A percentile compares a stretch with the other conserved stretches of the same genome.
phyloP scores from a whole-genome alignment of 2,888 invertebrate genomes.

The Cheilosia urbana region DNA sequence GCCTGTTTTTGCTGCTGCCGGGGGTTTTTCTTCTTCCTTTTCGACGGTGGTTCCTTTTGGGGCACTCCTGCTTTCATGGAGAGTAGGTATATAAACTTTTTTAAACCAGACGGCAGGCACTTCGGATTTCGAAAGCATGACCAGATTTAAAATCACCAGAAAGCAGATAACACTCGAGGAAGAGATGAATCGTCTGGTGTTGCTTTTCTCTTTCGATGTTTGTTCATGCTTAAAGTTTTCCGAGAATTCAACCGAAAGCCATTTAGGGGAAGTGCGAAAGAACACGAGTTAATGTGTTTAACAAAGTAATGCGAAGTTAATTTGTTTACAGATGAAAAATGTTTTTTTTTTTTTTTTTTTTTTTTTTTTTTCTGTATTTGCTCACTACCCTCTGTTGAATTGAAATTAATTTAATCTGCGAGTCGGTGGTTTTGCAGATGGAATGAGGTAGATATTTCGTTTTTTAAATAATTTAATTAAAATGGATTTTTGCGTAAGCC shows the following conservation, averaged over 20 bases:
- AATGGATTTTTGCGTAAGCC: conserved; percentile 10
- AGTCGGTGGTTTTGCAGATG: not conserved
- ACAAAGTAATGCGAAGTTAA: conserved; percentile 11
- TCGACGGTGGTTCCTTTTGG: conserved; percentile 13
- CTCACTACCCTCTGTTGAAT: not conserved
- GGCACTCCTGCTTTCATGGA: conserved; percentile 30
- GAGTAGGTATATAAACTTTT: conserved; percentile 39
- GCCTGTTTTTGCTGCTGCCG: not conserved
- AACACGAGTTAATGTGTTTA: conserved; percentile 25
- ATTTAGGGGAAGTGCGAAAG: not conserved
- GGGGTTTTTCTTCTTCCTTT: not conserved
- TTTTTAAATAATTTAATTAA: conserved; percentile 20
- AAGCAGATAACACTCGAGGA: not conserved
- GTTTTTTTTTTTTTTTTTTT: too few species aligned
- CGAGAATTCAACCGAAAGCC: conserved; percentile 16
- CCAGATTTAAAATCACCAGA: conserved; percentile 4
- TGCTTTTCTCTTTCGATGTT: not conserved
- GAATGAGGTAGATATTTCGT: not conserved
- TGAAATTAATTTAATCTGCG: conserved; percentile 4
- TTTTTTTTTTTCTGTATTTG: too few species aligned
- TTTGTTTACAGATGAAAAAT: not conserved
- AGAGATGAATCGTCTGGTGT: not conserved
- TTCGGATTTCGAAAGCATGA: conserved; percentile 16
- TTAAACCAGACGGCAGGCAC: conserved; percentile 5
- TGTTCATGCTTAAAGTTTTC: conserved; percentile 32